Evolutionary conservation across 2,113 vertebrate genomes (phyloP).

Genomic region (Plecotus auritus): DNA sequence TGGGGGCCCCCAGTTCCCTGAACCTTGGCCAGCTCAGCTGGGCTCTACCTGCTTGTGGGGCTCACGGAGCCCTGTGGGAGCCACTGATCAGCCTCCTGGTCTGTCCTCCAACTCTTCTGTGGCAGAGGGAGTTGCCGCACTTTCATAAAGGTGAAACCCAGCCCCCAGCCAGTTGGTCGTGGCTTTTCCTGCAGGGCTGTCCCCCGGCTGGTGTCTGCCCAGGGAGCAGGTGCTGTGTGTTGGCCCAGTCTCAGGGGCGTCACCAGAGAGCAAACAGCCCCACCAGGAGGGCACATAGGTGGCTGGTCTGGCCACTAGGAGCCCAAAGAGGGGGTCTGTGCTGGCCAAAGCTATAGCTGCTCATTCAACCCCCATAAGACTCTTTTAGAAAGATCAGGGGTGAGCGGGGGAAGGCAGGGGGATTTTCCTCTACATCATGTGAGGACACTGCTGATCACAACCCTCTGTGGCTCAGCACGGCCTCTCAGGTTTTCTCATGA

Average conservation of each 20-base stretch:
- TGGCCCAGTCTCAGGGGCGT: background rate
- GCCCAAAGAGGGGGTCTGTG: background rate
- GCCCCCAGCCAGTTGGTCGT: background rate
- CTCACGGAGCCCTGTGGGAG: background rate
- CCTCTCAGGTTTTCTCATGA: background rate
- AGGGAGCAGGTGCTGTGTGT: background rate
- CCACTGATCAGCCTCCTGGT: background rate
- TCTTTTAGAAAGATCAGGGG: background rate
- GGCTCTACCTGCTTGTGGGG: background rate
- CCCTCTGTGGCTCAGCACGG: background rate
- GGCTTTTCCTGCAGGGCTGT: slow-evolving; percentile 16
- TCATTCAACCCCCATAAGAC: background rate
- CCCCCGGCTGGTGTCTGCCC: background rate
- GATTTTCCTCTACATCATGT: too few species aligned
- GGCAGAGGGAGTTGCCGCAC: background rate
- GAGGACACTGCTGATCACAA: background rate
- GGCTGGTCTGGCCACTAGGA: background rate
- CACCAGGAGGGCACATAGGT: background rate
- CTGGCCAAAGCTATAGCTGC: background rate
- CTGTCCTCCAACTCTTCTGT: background rate
- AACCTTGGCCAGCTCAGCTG: background rate
- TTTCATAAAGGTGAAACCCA: slow-evolving; percentile 12
- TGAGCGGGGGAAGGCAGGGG: background rate
- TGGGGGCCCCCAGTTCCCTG: background rate
- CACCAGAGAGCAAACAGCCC: background rate